Base-by-base conservation (phyloP, 2,797 vertebrate genomes). In the Protonibea diacanthus region DNA sequence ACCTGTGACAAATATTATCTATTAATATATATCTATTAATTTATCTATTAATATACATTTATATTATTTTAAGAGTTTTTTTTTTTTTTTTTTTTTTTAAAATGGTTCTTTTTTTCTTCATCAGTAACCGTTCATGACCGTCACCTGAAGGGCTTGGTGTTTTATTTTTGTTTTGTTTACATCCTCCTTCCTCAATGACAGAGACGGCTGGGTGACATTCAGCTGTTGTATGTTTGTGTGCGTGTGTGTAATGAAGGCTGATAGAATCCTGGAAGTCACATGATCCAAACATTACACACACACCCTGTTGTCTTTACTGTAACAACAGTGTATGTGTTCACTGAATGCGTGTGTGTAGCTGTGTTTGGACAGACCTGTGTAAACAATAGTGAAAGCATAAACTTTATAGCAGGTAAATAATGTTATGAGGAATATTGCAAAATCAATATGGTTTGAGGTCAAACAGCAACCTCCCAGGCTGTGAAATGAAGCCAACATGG, bases 251-350 rank as follows among this genome's bases (percentile, higher is more conserved):
- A 42, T 47, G 23, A 59, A 3, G n/a, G 17, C 42, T 70, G 55
- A 76, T 66, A 57, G 74, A 61, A 53, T 69, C 18, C 40, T 69
- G 25, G 4, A 52, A 33, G 57, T 80, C 80, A 86, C 68, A 85
- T 80, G 71, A 66, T 40, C 66, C 40, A 17, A 73, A 45, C 61
- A 68, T 42, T 33, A 33, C 66, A 63, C 51, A 68, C 45, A 57
- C 58, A 44, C 42, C 55, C 38, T 76, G 21, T 48, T 45, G 40
- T 78, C 27, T 62, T 71, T 71, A n/a, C 51, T 21, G 27, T 53
- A 17, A 49, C 52, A 25, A 33, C 55, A 74, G n/a, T 17, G 5
- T 21, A 17, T 61, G 17, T 55, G 59, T 40, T 53, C 20, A 12
- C 45, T 59, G 49, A 17, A 5, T 55, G 62, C 33, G 38, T n/a